Evolutionary conservation across 2,113 vertebrate genomes (phyloP), one percentile per base, ranked within the genome.

Genomic region (Andinoacara biseriatus): DNA sequence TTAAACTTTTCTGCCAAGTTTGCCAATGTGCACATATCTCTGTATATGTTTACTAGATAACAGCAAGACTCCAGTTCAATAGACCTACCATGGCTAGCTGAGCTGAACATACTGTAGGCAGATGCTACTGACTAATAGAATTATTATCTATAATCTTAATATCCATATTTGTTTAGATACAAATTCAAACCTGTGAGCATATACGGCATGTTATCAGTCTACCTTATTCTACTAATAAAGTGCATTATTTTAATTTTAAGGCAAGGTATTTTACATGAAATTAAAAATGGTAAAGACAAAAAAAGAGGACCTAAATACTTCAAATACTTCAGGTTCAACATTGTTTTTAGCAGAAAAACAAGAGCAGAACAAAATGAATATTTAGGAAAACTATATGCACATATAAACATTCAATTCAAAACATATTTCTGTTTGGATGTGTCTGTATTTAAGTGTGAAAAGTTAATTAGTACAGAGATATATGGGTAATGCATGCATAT

Each of bases 401-500:
- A 40, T 40, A 40, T 10, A 40, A 40, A 49, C 24, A 43, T 13
- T 43, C 9, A 29, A 2, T 49, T 77, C 10, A 49, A 58, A 76
- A 77, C 24, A 10, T n/a, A 26, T 8, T 14, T 63, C 46, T 24
- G 3, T 80, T 52, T 24, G 10, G 11, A n/a, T 67, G 52, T 10
- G 14, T 29, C 29, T 4, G 10, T 52, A 49, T 69, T 49, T 69
- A 49, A 17, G 65, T 56, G 7, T 83, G 40, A 78, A 58, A 60
- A 3, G 57, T 46, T 78, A 5, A 29, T 31, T 15, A 38, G 20
- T 57, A 20, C 6, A 61, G 74, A 31, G 52, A 60, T 74, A 20
- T 63, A 69, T 52, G 82, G 9, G 20, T 80, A 80, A 82, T 31
- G 26, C 40, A 4, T 46, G 67, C 38, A 88, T 89, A 58, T 82